Percentiles rank a stretch among this genome's conserved stretches.
These are phyloP conservation scores for Drosophila prolongata DNA, from an alignment of 2,888 invertebrate species.

Conservation along the genomic window DNA sequence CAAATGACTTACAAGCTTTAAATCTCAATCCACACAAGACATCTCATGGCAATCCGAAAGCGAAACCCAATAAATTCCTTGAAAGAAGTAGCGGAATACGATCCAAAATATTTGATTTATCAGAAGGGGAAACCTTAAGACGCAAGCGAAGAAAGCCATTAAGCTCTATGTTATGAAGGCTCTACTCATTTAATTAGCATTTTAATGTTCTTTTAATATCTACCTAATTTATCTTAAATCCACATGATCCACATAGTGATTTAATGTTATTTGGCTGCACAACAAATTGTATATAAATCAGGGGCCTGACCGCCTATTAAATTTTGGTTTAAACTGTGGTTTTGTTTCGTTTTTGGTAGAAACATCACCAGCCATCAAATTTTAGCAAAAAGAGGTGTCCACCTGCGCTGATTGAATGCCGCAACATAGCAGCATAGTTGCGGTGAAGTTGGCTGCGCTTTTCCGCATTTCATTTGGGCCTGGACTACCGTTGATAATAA, in stretches of 20 bases:
- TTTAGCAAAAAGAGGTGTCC: neutral
- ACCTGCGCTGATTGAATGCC: constrained; percentile 14
- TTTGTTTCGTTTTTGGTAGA: neutral
- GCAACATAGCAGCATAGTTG: constrained; percentile 35
- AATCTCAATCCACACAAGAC: neutral
- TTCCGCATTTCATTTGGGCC: constrained; percentile 14
- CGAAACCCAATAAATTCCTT: neutral
- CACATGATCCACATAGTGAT: neutral
- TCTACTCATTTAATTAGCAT: neutral
- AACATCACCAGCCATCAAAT: neutral
- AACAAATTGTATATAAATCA: constrained; percentile 1
- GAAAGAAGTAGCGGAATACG: too few species aligned
- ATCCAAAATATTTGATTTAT: neutral
- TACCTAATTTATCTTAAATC: neutral
- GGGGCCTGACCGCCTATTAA: constrained; percentile 27
- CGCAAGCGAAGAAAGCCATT: too few species aligned
- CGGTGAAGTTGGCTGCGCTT: constrained; percentile 10
- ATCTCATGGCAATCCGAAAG: neutral
- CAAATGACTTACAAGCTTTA: neutral
- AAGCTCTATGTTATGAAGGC: neutral
- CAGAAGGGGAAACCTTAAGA: neutral
- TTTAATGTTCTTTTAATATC: neutral
- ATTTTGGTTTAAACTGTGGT: constrained; percentile 3
- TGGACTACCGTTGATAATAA: neutral
- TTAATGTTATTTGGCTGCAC: neutral